These are phyloP conservation scores for Drosophila prosaltans DNA, from an alignment of 1,140 invertebrate species.

Conservation along the genomic window DNA sequence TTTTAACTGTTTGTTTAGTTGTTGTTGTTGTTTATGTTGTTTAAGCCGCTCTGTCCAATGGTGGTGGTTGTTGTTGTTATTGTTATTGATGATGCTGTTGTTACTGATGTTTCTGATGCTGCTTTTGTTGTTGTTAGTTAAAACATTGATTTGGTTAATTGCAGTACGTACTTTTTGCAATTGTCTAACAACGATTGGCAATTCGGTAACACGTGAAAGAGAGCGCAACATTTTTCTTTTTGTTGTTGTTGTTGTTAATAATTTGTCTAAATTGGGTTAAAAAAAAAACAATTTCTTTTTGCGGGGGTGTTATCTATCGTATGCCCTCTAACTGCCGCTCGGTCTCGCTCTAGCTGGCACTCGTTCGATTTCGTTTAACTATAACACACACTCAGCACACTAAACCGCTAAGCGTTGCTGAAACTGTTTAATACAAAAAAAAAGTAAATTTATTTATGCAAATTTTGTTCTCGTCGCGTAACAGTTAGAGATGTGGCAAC, in stretches of 20 bases:
- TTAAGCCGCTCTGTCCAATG: slow-evolving; percentile 11
- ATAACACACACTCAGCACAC: not conserved
- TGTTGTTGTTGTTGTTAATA: slow-evolving; percentile 14
- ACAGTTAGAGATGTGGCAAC: slow-evolving; percentile 1
- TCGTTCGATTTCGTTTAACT: slow-evolving; percentile 10
- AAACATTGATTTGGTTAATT: slow-evolving; percentile 55
- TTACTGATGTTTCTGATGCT: slow-evolving; percentile 23
- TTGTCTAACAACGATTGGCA: slow-evolving; percentile 79
- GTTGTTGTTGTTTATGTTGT: slow-evolving; percentile 15
- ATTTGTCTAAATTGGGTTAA: slow-evolving; percentile 19
- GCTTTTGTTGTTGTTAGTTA: slow-evolving; percentile 41
- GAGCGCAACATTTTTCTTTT: slow-evolving; percentile 73
- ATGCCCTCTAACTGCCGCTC: not conserved
- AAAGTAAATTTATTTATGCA: slow-evolving; percentile 8
- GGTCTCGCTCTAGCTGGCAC: not conserved
- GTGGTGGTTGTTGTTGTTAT: slow-evolving; percentile 28
- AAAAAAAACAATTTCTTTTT: slow-evolving; percentile 2
- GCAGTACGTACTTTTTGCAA: slow-evolving; percentile 81
- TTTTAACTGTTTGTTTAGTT: slow-evolving; percentile 37
- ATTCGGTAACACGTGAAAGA: slow-evolving; percentile 74
- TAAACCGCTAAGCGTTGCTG: slow-evolving; percentile 3
- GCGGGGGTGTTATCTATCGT: not conserved
- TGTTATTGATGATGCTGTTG: slow-evolving; percentile 21
- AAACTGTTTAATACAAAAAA: slow-evolving; percentile 1
- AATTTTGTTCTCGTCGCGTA: slow-evolving; percentile 9